Percentiles rank a stretch among this genome's conserved stretches.
Conservation (phyloP, 2,888 invertebrate species). For the Limenitis camilla region DNA sequence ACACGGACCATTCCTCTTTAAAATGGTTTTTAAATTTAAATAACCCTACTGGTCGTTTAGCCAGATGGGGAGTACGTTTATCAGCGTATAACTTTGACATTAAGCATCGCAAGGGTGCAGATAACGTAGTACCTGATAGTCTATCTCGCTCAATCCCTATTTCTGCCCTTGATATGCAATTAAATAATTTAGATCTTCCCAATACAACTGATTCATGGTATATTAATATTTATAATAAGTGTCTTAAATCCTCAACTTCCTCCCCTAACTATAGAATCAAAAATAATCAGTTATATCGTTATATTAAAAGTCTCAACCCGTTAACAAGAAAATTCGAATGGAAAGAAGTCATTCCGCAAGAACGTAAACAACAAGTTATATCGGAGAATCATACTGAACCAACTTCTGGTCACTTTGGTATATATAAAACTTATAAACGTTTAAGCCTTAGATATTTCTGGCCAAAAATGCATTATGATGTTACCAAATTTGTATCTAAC, state of each 20-base stretch:
- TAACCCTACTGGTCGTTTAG: constrained; percentile 28
- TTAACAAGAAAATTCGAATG: constrained; percentile 21
- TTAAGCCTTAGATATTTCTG: constrained; percentile 12
- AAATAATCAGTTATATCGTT: constrained; percentile 12
- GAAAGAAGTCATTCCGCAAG: constrained; percentile 24
- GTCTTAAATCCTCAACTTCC: constrained; percentile 7
- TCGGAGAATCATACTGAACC: constrained; percentile 16
- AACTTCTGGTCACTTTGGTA: constrained; percentile 17
- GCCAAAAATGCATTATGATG: constrained; percentile 16
- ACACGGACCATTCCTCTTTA: background rate
- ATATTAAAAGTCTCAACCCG: constrained; percentile 14
- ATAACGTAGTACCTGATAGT: constrained; percentile 28
- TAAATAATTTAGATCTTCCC: background rate
- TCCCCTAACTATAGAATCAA: constrained; percentile 11
- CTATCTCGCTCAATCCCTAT: constrained; percentile 20
- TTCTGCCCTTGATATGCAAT: background rate
- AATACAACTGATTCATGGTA: constrained; percentile 23
- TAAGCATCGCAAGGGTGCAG: constrained; percentile 25
- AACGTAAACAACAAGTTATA: constrained; percentile 7
- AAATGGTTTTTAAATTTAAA: constrained; percentile 19
- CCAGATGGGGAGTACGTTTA: constrained; percentile 28
- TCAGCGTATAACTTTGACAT: constrained; percentile 26
- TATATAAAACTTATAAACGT: constrained; percentile 26
- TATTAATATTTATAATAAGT: constrained; percentile 19
- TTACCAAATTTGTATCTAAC: constrained; percentile 2